Evolutionary conservation across 2,797 vertebrate genomes (phyloP), one percentile per base, ranked within the genome.

Genomic region (Falco cherrug): DNA sequence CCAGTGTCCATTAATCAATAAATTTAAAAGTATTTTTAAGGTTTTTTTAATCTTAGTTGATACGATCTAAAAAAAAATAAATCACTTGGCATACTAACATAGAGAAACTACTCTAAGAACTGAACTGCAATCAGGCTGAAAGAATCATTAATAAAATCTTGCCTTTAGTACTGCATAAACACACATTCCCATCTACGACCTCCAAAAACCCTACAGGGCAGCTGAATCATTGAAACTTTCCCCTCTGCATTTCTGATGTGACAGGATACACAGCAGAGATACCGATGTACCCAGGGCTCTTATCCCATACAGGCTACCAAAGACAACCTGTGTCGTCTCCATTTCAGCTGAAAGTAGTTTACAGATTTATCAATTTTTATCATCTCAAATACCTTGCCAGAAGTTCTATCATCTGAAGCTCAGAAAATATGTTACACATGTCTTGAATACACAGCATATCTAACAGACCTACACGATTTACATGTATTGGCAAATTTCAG

Each of bases 241-340:
- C 56, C 63, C 15, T 17, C 31, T 7, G 8, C 51, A 16, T 33
- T 51, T 60, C 39, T 2, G 0, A 12, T 2, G 19, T 31, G n/a
- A 50, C 16, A 41, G n/a, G 41, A 67, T 21, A 31, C 28, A 33
- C 25, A 69, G 26, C 33, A 81, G 21, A n/a, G 43, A 78, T 3
- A 33, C 26, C 0, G 0, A 51, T 4, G 5, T 8, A 43, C 11
- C 48, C 76, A 54, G 4, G 3, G 15, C 19, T 54, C 41, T 48
- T 3, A 35, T 6, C 16, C 28, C 41, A 48, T 12, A 19, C 0
- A 53, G 64, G 31, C 61, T 63, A 24, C 11, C 53, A 37, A 63
- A 70, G 26, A 35, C 45, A 48, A n/a, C 18, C 8, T 43, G 22
- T 24, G 28, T 15, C 2, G 0, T n/a, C 59, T 57, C n/a, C 31